A percentile compares a stretch with the other conserved stretches of the same genome.
These are phyloP conservation scores for Venturia canescens DNA, from an alignment of 1,140 invertebrate genomes.

Conservation along the genomic window DNA sequence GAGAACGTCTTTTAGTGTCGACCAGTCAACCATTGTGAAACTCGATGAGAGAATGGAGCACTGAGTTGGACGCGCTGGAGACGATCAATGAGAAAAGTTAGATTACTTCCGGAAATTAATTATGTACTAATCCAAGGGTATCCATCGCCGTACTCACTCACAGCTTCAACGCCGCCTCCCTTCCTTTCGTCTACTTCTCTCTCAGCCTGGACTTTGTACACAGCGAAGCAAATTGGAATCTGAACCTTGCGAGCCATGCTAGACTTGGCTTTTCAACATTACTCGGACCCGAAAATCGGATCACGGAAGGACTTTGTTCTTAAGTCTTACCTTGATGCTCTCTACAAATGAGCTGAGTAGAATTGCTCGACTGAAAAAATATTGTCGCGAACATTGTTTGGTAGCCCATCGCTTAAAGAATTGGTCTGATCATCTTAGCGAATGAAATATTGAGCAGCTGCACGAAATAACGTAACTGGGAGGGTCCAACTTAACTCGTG, in stretches of 20 bases:
- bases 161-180: not conserved
- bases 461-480: too few relatives aligned
- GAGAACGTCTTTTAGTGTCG: conserved; percentile 26
- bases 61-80: conserved; percentile 27
- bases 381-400: too few relatives aligned
- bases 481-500: too few relatives aligned
- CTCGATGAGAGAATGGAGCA: conserved; percentile 19
- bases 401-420: too few relatives aligned
- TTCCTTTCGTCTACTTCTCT: not conserved
- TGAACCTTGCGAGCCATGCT: not conserved
- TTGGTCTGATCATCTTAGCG: too few relatives aligned
- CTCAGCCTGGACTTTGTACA: not conserved
- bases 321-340: too few relatives aligned
- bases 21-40: conserved; percentile 45
- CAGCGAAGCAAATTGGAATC: not conserved
- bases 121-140: conserved; percentile 60
- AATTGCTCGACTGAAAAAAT: too few relatives aligned
- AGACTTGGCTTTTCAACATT: too few relatives aligned
- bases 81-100: conserved; percentile 69
- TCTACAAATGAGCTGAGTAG: too few relatives aligned
- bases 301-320: too few relatives aligned
- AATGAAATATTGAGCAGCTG: too few relatives aligned
- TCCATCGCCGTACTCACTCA: not conserved
- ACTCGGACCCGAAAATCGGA: too few relatives aligned
- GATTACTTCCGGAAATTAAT: conserved; percentile 68